phyloP scores from a whole-genome alignment of 1,140 invertebrate species.

The Micrasema longulum region DNA sequence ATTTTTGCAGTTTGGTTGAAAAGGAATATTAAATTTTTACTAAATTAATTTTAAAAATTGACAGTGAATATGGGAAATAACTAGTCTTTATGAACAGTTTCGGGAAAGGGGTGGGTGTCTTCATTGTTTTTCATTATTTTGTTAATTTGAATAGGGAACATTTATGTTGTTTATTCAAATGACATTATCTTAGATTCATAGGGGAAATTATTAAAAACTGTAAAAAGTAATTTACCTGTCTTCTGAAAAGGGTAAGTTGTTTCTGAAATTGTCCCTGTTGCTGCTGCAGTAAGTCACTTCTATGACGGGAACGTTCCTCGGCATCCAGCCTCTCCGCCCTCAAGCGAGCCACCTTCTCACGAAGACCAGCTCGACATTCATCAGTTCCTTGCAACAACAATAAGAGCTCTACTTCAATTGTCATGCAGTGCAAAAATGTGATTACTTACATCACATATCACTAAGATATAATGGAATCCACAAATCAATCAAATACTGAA shows the following conservation, averaged over 20 bases:
- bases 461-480: background rate
- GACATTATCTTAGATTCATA: no score
- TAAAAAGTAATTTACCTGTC: constrained; percentile 50
- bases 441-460: background rate
- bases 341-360: constrained; percentile 44
- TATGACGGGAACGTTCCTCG: constrained; percentile 25
- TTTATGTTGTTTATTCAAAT: no score
- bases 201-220: no score
- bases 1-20: no score
- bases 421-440: constrained; percentile 18
- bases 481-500: no score
- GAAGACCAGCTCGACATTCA: constrained; percentile 36
- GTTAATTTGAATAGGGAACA: no score
- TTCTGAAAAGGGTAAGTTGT: constrained; percentile 47
- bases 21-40: no score
- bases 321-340: constrained; percentile 40
- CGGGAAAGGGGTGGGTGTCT: no score
- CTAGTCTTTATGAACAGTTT: no score
- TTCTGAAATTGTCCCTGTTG: constrained; percentile 48
- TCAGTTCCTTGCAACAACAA: constrained; percentile 43
- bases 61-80: no score
- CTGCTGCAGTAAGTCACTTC: constrained; percentile 29
- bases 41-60: no score
- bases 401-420: constrained; percentile 47
- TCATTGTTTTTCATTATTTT: no score